Percentiles rank a stretch among this genome's conserved stretches.
These are phyloP conservation scores for Macropus fuliginosus DNA, from an alignment of 2,797 vertebrate species.

Conservation along the genomic window DNA sequence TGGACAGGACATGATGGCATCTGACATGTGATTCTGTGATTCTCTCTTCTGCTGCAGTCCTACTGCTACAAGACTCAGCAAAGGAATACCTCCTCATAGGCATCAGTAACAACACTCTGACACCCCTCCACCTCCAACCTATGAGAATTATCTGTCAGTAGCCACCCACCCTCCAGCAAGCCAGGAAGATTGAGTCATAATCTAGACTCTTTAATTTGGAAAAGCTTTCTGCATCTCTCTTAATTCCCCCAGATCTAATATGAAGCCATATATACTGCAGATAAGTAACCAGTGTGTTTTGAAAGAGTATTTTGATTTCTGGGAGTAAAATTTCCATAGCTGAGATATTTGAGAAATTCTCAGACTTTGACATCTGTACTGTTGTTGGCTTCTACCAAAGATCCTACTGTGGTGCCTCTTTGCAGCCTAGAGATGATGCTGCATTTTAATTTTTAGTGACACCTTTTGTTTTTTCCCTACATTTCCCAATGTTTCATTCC, in stretches of 20 bases:
- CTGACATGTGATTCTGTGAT: neutral
- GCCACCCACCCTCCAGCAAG: neutral
- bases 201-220: neutral
- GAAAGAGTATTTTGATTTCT: neutral
- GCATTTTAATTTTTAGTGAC: neutral
- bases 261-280: neutral
- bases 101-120: neutral
- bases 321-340: neutral
- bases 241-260: neutral
- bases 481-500: neutral
- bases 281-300: neutral
- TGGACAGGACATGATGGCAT: neutral
- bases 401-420: neutral
- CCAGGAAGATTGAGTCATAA: neutral
- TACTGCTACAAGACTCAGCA: neutral
- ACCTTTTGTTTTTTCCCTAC: neutral
- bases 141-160: neutral
- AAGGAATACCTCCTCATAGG: neutral
- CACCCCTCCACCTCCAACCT: neutral
- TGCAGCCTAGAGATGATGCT: neutral
- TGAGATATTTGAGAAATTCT: neutral
- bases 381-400: neutral
- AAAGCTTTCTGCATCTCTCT: neutral
- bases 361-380: neutral
- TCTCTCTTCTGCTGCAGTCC: neutral